These are phyloP conservation scores for Eleginops maclovinus DNA, from an alignment of 2,113 vertebrate genomes.

Conservation along the genomic window DNA sequence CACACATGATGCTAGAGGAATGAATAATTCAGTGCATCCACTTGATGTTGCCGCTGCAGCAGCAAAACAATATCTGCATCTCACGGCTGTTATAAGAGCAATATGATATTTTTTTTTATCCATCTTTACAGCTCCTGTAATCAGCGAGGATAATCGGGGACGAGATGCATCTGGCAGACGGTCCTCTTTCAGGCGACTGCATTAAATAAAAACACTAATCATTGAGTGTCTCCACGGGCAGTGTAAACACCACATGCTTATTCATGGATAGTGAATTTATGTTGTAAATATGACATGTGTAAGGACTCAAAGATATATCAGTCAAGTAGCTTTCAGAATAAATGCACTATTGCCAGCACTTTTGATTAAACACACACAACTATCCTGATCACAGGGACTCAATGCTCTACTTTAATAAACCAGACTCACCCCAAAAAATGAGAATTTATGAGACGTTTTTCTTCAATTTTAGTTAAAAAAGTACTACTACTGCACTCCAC, in stretches of 20 bases:
- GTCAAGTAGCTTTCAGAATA: too few species aligned
- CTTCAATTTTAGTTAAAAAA: constrained; percentile 8
- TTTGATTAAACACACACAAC: not conserved
- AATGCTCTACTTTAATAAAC: not conserved
- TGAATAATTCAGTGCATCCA: constrained; percentile 64
- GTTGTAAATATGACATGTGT: constrained; percentile 16
- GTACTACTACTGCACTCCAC: constrained; percentile 9
- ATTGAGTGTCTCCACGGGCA: constrained; percentile 36
- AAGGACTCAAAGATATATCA: not conserved
- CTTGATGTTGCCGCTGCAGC: constrained; percentile 34
- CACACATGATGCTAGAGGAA: constrained; percentile 47
- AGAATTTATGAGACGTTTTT: not conserved
- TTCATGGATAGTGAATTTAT: constrained; percentile 10
- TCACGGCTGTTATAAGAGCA: constrained; percentile 16
- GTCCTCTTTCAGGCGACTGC: constrained; percentile 1
- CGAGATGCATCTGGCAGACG: constrained; percentile 37
- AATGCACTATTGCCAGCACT: not conserved
- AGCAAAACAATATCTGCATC: constrained; percentile 42
- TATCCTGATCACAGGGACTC: not conserved
- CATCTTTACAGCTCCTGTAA: constrained; percentile 42
- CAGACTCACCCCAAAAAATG: not conserved
- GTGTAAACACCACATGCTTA: constrained; percentile 48
- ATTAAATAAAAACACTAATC: constrained; percentile 28
- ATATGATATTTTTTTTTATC: constrained; percentile 37
- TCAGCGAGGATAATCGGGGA: constrained; percentile 42